These are phyloP conservation scores for Chroicocephalus ridibundus DNA, from an alignment of 2,113 vertebrate genomes.

Conservation along the genomic window DNA sequence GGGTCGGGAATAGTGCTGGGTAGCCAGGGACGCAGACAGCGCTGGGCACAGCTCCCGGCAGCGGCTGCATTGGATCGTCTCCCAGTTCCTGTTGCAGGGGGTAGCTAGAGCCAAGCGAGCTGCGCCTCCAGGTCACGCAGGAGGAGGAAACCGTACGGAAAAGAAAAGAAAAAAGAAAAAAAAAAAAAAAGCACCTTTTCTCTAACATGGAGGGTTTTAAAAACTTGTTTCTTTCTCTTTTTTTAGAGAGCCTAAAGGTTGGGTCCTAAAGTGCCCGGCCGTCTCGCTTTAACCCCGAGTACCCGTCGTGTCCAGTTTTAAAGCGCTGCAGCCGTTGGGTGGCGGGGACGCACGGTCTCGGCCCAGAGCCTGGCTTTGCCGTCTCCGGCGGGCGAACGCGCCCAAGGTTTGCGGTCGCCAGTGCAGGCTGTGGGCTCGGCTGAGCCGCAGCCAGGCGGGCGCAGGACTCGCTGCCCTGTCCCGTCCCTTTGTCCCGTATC, in stretches of 20 bases:
- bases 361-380: slow-evolving; percentile 40
- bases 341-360: slow-evolving; percentile 31
- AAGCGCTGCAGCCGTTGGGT: slow-evolving; percentile 30
- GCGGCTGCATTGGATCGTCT: not conserved
- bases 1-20: not conserved
- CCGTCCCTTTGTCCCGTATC: not conserved
- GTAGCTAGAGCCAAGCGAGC: not conserved
- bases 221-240: slow-evolving; percentile 70
- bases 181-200: not conserved
- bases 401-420: slow-evolving; percentile 44
- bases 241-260: slow-evolving; percentile 71
- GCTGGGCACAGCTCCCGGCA: not conserved
- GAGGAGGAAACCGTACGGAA: not conserved
- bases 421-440: not conserved
- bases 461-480: not conserved
- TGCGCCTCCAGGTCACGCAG: not conserved
- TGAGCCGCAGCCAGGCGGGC: not conserved
- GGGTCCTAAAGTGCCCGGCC: slow-evolving; percentile 53
- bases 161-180: not conserved
- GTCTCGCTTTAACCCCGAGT: slow-evolving; percentile 36
- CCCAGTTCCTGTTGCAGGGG: not conserved
- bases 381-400: not conserved
- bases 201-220: slow-evolving; percentile 43
- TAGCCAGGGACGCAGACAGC: slow-evolving; percentile 18
- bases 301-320: slow-evolving; percentile 41